Evolutionary conservation across 2,888 invertebrate species (phyloP).

Genomic region (Heliconius sara): DNA sequence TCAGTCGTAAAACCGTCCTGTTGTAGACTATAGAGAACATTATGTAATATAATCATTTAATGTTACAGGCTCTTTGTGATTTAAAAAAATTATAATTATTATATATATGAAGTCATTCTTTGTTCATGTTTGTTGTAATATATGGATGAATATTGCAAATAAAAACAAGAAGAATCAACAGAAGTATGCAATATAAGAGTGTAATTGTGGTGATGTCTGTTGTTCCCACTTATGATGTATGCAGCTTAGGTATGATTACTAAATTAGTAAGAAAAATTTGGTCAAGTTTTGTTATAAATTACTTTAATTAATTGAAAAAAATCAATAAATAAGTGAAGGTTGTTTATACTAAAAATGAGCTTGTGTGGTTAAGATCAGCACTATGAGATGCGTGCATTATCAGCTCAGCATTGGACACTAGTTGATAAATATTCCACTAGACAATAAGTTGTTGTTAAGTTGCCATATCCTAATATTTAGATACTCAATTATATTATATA

Average conservation of each 20-base stretch:
- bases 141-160: neutral
- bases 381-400: conserved; percentile 21
- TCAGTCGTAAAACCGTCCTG: conserved; percentile 74
- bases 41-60: conserved; percentile 48
- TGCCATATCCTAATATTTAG: conserved; percentile 83
- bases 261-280: neutral
- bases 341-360: conserved; percentile 26
- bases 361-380: conserved; percentile 3
- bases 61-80: conserved; percentile 45
- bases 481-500: conserved; percentile 77
- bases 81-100: conserved; percentile 17
- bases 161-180: neutral
- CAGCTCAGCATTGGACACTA: conserved; percentile 39
- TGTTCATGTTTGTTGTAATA: neutral
- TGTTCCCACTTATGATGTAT: neutral
- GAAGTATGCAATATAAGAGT: neutral
- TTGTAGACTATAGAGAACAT: conserved; percentile 62
- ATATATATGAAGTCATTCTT: conserved; percentile 18
- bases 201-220: neutral
- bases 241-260: conserved; percentile 9
- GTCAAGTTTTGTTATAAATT: neutral
- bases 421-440: conserved; percentile 73
- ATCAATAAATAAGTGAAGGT: conserved; percentile 18
- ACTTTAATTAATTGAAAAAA: neutral
- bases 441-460: conserved; percentile 82